These are phyloP conservation scores for Enteromius fasciolatus DNA, from an alignment of 2,797 vertebrate species.

Conservation along the genomic window DNA sequence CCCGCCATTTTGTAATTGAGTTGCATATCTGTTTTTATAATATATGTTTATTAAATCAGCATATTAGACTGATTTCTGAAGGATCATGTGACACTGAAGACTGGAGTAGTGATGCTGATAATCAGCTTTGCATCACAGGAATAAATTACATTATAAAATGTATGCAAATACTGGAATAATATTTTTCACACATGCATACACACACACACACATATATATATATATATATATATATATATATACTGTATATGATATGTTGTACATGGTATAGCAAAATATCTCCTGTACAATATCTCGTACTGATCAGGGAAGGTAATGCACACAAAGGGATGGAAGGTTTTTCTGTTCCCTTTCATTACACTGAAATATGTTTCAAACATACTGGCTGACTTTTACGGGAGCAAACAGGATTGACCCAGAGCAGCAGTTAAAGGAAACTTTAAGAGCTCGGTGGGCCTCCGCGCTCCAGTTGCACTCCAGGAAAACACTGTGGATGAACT, in stretches of 20 bases:
- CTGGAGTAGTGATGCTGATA: not conserved
- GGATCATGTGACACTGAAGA: not conserved
- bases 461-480: not conserved
- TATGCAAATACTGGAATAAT: not conserved
- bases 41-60: not conserved
- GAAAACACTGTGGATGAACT: conserved; percentile 33
- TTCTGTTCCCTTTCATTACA: conserved; percentile 30
- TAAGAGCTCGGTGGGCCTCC: conserved; percentile 35
- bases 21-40: not conserved
- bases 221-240: too few species aligned
- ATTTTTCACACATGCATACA: not conserved
- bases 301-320: not conserved
- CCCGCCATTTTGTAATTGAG: not conserved
- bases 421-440: conserved; percentile 46
- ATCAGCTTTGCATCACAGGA: not conserved
- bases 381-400: conserved; percentile 31
- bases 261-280: not conserved
- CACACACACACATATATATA: too few species aligned
- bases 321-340: conserved; percentile 9
- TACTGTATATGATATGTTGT: not conserved
- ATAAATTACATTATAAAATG: not conserved
- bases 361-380: conserved; percentile 30
- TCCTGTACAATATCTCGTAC: not conserved
- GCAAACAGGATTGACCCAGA: conserved; percentile 27
- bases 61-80: not conserved